phyloP scores from a whole-genome alignment of 30 jellyfish, hydroid and myxozoan genomes.

The Cassiopea andromeda region DNA sequence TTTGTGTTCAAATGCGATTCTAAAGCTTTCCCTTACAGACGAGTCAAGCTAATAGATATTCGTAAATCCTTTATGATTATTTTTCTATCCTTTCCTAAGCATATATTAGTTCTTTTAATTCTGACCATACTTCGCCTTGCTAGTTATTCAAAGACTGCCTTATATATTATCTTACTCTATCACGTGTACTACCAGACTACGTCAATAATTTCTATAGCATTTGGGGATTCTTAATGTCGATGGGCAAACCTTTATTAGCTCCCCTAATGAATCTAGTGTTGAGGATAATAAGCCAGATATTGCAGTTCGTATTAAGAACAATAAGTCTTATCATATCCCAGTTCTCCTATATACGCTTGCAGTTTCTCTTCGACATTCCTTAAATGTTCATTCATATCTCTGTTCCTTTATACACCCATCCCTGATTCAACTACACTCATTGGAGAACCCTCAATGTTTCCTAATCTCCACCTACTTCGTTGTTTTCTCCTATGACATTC shows the following conservation, averaged over 20 bases:
- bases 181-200: not conserved
- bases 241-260: not conserved
- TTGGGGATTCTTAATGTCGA: not conserved
- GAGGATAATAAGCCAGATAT: not conserved
- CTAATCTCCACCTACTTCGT: too few relatives aligned
- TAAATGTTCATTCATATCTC: too few relatives aligned
- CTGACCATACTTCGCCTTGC: not conserved
- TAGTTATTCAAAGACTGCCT: not conserved
- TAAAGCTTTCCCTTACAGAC: not conserved
- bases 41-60: not conserved
- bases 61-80: not conserved
- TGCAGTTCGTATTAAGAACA: not conserved
- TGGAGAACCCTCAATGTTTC: too few relatives aligned
- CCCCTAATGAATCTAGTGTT: not conserved
- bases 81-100: not conserved
- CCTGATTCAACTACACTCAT: too few relatives aligned
- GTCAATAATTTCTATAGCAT: not conserved
- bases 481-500: too few relatives aligned
- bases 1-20: not conserved
- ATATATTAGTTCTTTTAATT: not conserved
- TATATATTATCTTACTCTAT: not conserved
- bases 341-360: not conserved
- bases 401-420: too few relatives aligned
- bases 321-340: not conserved
- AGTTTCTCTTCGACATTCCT: too few relatives aligned